A percentile compares a stretch with the other conserved stretches of the same genome.
These are phyloP conservation scores for Cyrtodaria siliqua DNA, from an alignment of 2,888 invertebrate genomes.

Conservation along the genomic window DNA sequence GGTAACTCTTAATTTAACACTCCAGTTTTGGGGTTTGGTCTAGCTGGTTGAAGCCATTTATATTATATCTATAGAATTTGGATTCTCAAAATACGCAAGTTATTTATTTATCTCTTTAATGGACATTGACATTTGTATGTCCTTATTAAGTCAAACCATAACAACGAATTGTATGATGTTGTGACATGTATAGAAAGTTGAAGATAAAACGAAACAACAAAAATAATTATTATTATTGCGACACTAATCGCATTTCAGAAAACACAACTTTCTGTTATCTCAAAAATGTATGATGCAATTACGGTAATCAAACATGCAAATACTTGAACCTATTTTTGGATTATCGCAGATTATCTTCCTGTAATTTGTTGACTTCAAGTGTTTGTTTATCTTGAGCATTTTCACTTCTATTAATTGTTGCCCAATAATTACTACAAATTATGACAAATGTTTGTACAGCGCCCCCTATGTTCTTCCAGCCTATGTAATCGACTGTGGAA, in stretches of 20 bases:
- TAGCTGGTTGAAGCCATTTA: no score
- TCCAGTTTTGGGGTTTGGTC: no score
- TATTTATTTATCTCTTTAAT: no score
- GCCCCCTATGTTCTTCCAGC: background rate
- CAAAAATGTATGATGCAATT: background rate
- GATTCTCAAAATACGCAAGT: no score
- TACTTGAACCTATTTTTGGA: background rate
- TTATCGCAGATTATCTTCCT: constrained; percentile 7
- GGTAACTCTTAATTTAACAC: no score
- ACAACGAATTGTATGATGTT: no score
- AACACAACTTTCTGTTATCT: background rate
- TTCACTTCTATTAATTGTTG: background rate
- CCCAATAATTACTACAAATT: background rate
- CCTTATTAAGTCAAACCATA: no score
- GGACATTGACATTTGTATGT: no score
- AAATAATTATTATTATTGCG: background rate
- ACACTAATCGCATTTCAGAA: background rate
- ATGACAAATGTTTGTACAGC: background rate
- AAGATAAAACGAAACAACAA: no score
- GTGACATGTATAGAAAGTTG: no score
- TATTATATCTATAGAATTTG: no score
- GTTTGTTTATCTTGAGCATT: constrained; percentile 2
- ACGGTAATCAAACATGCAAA: background rate
- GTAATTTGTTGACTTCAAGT: constrained; percentile 1
- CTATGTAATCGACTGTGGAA: background rate